phyloP scores from a whole-genome alignment of 2,113 vertebrate genomes.

The Indicator maculatus region DNA sequence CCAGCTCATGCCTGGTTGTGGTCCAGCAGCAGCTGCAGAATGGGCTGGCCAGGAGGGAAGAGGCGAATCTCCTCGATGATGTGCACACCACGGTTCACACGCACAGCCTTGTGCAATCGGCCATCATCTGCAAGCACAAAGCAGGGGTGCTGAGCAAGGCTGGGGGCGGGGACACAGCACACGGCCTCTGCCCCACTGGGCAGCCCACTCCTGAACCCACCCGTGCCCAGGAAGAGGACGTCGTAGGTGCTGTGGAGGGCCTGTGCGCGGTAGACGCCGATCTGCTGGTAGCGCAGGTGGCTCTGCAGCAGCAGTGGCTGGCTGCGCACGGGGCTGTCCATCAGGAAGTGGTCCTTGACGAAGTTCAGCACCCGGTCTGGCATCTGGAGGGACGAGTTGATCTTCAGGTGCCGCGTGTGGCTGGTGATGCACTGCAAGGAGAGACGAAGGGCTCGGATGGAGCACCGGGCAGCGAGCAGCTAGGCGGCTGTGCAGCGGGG shows the following conservation, averaged over 20 bases:
- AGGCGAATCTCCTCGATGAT: constrained; percentile 90
- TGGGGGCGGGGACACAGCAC: rapidly evolving
- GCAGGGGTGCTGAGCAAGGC: not conserved
- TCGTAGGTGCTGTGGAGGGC: constrained; percentile 77
- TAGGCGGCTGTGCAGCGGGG: rapidly evolving
- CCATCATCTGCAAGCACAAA: constrained; percentile 84
- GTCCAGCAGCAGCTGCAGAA: constrained; percentile 90
- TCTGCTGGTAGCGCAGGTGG: constrained; percentile 85
- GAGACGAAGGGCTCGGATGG: not conserved
- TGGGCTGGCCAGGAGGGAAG: constrained; percentile 79
- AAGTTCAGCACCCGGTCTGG: constrained; percentile 96
- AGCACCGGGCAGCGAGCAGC: not conserved
- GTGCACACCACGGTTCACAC: constrained; percentile 77
- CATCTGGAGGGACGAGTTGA: constrained; percentile 91
- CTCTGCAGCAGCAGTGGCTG: constrained; percentile 86
- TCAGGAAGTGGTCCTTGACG: constrained; percentile 96
- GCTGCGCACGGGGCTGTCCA: constrained; percentile 90
- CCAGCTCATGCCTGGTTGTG: not conserved
- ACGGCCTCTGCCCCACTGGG: rapidly evolving
- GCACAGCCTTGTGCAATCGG: constrained; percentile 90
- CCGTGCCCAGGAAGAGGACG: constrained; percentile 91
- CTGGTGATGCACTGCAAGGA: constrained; percentile 88
- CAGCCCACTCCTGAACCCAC: constrained; percentile 43
- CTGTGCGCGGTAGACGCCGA: constrained; percentile 81
- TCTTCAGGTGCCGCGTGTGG: constrained; percentile 80